Evolutionary conservation across 2,797 vertebrate genomes (phyloP).

Genomic region (Distichodus sexfasciatus): DNA sequence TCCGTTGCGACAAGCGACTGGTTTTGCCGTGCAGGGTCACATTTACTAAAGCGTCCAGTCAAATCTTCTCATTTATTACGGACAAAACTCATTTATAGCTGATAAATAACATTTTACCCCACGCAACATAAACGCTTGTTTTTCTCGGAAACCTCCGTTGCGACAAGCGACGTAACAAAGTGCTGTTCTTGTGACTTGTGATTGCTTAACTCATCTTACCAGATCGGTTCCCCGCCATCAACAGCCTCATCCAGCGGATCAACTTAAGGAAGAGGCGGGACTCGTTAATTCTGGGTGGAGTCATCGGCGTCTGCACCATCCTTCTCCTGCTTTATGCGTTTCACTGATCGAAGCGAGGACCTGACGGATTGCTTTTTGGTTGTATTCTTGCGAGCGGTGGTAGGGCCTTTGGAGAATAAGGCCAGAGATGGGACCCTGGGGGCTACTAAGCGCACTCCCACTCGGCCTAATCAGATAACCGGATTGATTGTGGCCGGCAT

Average conservation of each 20-base stretch:
- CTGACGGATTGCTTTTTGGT: conserved; percentile 52
- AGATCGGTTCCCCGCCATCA: conserved; percentile 97
- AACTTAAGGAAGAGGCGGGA: conserved; percentile 94
- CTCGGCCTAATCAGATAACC: conserved; percentile 61
- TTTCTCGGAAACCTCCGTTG: no score
- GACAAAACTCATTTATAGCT: no score
- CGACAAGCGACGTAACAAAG: no score
- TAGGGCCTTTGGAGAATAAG: conserved; percentile 45
- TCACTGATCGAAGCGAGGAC: conserved; percentile 80
- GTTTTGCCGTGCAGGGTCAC: no score
- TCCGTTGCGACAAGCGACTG: no score
- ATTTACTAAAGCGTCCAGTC: no score
- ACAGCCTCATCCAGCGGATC: conserved; percentile 95
- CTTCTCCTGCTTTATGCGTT: conserved; percentile 92
- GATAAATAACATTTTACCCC: no score
- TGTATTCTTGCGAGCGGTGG: conserved; percentile 53
- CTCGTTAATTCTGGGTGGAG: conserved; percentile 88
- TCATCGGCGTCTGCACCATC: conserved; percentile 92
- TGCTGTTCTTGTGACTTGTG: not conserved
- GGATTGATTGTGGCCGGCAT: conserved; percentile 54
- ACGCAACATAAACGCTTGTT: no score
- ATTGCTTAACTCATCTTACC: conserved; percentile 56
- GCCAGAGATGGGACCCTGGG: conserved; percentile 49
- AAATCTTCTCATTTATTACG: no score
- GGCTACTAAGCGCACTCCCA: conserved; percentile 56